These are phyloP conservation scores for Ctena decussata DNA, from an alignment of 2,888 invertebrate genomes.

Conservation along the genomic window DNA sequence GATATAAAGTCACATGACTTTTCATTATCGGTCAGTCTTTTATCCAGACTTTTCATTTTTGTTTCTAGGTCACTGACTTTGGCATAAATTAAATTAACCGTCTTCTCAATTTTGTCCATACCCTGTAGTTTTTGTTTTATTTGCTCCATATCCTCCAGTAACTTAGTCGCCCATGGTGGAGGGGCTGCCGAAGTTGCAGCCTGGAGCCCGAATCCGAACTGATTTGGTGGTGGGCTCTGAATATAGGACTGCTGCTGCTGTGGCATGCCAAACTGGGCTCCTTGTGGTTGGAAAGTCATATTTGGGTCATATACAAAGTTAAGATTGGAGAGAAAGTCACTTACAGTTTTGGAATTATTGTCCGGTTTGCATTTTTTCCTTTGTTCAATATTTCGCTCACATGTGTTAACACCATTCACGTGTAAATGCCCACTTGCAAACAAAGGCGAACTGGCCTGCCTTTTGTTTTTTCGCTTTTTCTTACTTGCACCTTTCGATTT, in stretches of 20 bases:
- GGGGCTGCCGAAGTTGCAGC: not conserved
- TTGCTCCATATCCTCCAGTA: constrained; percentile 25
- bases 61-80: constrained; percentile 24
- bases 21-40: constrained; percentile 18
- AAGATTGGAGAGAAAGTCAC: not conserved
- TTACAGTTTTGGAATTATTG: too few relatives aligned
- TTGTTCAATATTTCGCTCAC: not conserved
- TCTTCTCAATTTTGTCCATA: constrained; percentile 28
- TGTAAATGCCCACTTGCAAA: too few relatives aligned
- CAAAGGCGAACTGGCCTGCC: too few relatives aligned
- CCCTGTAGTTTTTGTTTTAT: constrained; percentile 11
- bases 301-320: not conserved
- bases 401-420: not conserved
- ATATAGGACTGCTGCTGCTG: not conserved
- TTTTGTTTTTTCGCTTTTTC: not conserved
- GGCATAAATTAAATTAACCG: constrained; percentile 15
- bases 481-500: not conserved
- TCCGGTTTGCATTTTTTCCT: too few relatives aligned
- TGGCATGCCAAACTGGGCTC: not conserved
- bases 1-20: not conserved
- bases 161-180: constrained; percentile 26
- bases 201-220: not conserved
- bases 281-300: not conserved
- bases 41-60: constrained; percentile 14
- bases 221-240: not conserved